Conservation (phyloP, 2,888 invertebrate species). For the Drosophila colorata region DNA sequence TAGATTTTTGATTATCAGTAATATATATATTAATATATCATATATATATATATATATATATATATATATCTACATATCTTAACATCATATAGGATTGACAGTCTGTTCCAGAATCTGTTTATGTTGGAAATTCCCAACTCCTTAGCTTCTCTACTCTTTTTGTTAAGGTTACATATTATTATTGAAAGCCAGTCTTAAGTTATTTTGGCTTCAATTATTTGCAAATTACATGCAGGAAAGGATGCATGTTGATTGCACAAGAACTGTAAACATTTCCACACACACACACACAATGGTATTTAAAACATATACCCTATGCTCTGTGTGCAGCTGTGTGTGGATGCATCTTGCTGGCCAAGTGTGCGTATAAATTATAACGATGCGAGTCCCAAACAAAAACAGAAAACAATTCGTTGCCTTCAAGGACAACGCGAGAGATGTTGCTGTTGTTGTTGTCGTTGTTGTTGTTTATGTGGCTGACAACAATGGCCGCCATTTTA, state of each 20-base stretch:
- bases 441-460: constrained; percentile 8
- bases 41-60: too few relatives aligned
- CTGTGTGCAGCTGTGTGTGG: neutral
- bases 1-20: too few relatives aligned
- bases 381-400: constrained; percentile 19
- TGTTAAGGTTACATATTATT: neutral
- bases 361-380: constrained; percentile 16
- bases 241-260: neutral
- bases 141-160: too few relatives aligned
- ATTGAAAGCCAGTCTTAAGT: neutral
- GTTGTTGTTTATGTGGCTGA: neutral
- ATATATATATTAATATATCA: too few relatives aligned
- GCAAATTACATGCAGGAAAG: neutral
- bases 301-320: too few relatives aligned
- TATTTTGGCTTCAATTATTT: neutral
- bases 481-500: constrained; percentile 41
- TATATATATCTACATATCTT: too few relatives aligned
- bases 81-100: too few relatives aligned
- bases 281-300: too few relatives aligned
- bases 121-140: too few relatives aligned
- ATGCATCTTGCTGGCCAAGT: constrained; percentile 16
- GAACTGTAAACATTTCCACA: neutral
- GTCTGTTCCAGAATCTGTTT: too few relatives aligned
- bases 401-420: constrained; percentile 26
- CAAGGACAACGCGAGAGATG: constrained; percentile 35